Conservation (phyloP, 2,888 invertebrate genomes). For the Reticulitermes lucifugus region DNA sequence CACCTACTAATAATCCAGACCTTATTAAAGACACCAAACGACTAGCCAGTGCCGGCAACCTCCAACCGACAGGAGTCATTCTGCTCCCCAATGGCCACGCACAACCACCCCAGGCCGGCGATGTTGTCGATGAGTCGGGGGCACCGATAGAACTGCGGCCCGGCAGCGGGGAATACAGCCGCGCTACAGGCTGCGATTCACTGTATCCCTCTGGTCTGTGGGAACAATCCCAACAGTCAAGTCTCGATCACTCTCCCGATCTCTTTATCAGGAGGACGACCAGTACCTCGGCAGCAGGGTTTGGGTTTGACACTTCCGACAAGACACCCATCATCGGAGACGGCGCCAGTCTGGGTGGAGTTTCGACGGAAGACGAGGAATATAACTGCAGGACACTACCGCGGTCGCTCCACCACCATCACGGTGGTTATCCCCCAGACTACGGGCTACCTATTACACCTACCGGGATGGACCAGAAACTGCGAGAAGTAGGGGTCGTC, state of each 20-base stretch:
- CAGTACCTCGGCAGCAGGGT: constrained; percentile 64
- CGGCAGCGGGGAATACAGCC: constrained; percentile 82
- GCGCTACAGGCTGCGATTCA: constrained; percentile 76
- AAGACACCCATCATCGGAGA: constrained; percentile 79
- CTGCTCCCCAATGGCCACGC: constrained; percentile 20
- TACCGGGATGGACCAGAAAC: constrained; percentile 60
- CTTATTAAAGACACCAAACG: constrained; percentile 85
- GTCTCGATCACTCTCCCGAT: constrained; percentile 52
- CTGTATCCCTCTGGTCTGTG: constrained; percentile 70
- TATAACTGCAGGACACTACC: constrained; percentile 74
- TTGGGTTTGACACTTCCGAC: constrained; percentile 73
- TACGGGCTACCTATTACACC: constrained; percentile 78
- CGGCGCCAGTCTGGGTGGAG: constrained; percentile 54
- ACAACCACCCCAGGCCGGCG: constrained; percentile 33
- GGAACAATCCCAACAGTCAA: constrained; percentile 67
- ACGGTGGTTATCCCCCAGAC: constrained; percentile 76
- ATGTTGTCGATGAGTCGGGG: constrained; percentile 31
- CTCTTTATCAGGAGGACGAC: constrained; percentile 69
- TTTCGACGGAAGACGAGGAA: constrained; percentile 66
- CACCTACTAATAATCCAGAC: constrained; percentile 83
- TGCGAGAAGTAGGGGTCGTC: constrained; percentile 56
- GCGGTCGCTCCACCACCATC: constrained; percentile 63
- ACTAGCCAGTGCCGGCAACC: constrained; percentile 69
- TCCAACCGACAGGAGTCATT: constrained; percentile 55
- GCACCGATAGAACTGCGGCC: constrained; percentile 64